Conservation (phyloP, 2,113 vertebrate genomes). For the Pantherophis guttatus region DNA sequence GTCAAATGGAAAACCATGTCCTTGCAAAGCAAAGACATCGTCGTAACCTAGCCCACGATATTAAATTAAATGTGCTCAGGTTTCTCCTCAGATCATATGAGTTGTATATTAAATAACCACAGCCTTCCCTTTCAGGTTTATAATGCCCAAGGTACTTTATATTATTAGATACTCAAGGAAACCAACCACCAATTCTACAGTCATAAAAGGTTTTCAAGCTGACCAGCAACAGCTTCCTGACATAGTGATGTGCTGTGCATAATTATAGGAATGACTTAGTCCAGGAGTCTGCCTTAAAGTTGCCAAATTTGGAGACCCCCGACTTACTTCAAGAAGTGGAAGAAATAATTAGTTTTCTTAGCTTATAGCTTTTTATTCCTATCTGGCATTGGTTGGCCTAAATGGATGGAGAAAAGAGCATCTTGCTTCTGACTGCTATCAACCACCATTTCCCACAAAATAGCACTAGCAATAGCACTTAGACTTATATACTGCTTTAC, state of each 20-base stretch:
- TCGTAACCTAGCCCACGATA: neutral
- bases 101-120: neutral
- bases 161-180: neutral
- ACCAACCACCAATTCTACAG: neutral
- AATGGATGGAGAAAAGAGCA: neutral
- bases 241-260: neutral
- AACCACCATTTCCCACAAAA: neutral
- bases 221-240: neutral
- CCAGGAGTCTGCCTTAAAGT: neutral
- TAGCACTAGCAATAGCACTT: too few species aligned
- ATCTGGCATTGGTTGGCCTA: neutral
- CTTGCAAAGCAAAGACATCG: neutral
- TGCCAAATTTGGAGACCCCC: neutral
- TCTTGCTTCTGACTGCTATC: neutral
- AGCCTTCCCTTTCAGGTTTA: neutral
- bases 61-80: neutral
- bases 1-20: neutral
- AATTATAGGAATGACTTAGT: neutral
- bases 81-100: neutral
- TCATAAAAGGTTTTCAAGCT: neutral
- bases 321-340: neutral
- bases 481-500: too few species aligned
- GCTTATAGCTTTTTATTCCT: neutral
- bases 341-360: neutral
- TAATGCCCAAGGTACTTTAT: neutral